Evolutionary conservation across 2,797 vertebrate species (phyloP), one percentile per base, ranked within the genome.

Genomic region (Phalloptychus januarius): DNA sequence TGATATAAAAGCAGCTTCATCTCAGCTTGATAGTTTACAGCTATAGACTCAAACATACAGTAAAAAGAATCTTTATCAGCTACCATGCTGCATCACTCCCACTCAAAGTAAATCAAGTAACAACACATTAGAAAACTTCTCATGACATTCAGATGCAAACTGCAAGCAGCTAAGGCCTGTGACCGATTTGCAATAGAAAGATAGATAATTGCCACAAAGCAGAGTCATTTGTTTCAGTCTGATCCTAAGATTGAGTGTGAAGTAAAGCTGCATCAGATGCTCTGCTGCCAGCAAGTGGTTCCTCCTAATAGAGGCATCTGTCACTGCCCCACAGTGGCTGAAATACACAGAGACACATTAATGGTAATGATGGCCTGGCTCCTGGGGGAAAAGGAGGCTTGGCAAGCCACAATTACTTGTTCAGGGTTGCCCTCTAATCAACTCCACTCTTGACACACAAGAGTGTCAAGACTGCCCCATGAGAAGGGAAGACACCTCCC

Each of bases 371-470:
- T 77, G 84, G 82, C 79, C 77, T 78, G 18, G 82, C 73, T 85
- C 83, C 73, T 50, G 12, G 36, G 80, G 82, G 33, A 84, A 79
- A 87, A 52, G 78, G 76, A 85, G 79, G 79, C 78, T 83, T 89
- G 87, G 86, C 87, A 87, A 90, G 88, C 91, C 89, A 89, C 89
- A 89, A 90, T 90, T 88, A 92, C 85, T 89, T 77, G 80, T 76
- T 81, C 70, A 70, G 90, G 88, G 90, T 91, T 38, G 61, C 88
- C 89, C 88, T 92, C 85, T 93, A 94, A 95, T 95, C 92, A 95
- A 87, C 89, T 88, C 56, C 13, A 75, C 84, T 86, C 75, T 83
- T 87, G 84, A 83, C 81, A 79, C 73, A 81, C 63, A 72, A 91
- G 84, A 81, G 87, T 91, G 87, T 94, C 88, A 90, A 78, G 86